phyloP scores from a whole-genome alignment of 2,113 vertebrate species.

The Podarcis raffonei region DNA sequence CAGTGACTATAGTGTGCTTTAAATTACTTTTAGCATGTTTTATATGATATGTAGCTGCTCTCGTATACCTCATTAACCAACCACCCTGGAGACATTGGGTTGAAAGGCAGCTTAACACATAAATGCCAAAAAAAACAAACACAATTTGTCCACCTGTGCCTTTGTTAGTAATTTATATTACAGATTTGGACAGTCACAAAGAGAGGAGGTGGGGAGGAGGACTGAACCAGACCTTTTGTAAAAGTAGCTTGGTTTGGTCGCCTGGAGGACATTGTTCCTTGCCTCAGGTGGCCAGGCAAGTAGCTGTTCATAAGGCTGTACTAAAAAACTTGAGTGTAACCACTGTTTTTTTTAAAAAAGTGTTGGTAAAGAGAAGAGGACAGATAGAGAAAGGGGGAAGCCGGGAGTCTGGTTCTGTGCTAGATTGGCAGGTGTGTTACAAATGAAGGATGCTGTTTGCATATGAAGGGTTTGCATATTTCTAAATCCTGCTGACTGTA shows the following conservation, averaged over 20 bases:
- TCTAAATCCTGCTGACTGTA: background rate
- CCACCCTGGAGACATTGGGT: background rate
- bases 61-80: background rate
- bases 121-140: background rate
- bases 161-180: background rate
- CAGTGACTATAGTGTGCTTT: too few species aligned
- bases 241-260: background rate
- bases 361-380: constrained; percentile 49
- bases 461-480: background rate
- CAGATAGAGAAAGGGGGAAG: background rate
- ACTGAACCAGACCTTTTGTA: constrained; percentile 64
- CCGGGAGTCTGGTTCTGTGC: constrained; percentile 26
- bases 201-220: background rate
- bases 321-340: constrained; percentile 25
- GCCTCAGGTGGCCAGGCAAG: background rate
- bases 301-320: background rate
- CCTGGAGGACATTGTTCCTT: too few species aligned
- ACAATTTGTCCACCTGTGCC: background rate
- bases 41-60: background rate
- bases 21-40: background rate
- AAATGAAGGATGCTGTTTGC: constrained; percentile 42
- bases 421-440: constrained; percentile 68
- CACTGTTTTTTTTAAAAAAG: constrained; percentile 38
- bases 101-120: background rate
- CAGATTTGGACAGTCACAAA: background rate